A percentile compares a stretch with the other conserved stretches of the same genome.
Evolutionary conservation across 2,797 vertebrate genomes (phyloP).

Genomic region (Steatocranus sp.): DNA sequence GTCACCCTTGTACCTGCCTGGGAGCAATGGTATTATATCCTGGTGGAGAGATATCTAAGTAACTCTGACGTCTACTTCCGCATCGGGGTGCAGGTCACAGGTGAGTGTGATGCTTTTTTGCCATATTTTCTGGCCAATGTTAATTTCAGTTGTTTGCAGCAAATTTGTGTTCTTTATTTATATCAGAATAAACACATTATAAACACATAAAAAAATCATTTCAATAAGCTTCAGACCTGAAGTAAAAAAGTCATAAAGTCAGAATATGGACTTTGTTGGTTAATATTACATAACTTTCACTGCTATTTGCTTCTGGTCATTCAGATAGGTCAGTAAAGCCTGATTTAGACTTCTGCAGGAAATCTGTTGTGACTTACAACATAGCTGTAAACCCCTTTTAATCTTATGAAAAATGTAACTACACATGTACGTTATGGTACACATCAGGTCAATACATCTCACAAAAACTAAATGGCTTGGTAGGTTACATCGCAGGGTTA

Average conservation of each 20-base stretch:
- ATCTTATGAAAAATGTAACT: background rate
- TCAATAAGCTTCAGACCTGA: background rate
- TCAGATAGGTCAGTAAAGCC: background rate
- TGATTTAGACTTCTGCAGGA: background rate
- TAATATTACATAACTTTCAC: background rate
- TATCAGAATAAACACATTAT: background rate
- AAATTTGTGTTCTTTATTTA: background rate
- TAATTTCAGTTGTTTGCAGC: background rate
- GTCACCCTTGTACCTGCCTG: constrained; percentile 85
- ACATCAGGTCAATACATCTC: background rate
- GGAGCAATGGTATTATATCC: constrained; percentile 97
- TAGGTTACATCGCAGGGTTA: background rate
- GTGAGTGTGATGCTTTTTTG: constrained; percentile 66
- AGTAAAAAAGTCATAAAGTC: background rate
- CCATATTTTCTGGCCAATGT: fast-evolving
- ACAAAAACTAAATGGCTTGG: background rate
- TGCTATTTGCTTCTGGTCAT: background rate
- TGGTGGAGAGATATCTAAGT: constrained; percentile 86
- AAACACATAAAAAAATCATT: background rate
- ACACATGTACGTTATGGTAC: fast-evolving
- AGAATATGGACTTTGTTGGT: background rate
- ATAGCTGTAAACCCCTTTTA: background rate
- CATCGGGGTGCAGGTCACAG: constrained; percentile 88
- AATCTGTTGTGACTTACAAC: background rate
- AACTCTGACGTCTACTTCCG: constrained; percentile 84